Conservation (phyloP, 2,888 invertebrate genomes). For the Lasius fuliginosus region DNA sequence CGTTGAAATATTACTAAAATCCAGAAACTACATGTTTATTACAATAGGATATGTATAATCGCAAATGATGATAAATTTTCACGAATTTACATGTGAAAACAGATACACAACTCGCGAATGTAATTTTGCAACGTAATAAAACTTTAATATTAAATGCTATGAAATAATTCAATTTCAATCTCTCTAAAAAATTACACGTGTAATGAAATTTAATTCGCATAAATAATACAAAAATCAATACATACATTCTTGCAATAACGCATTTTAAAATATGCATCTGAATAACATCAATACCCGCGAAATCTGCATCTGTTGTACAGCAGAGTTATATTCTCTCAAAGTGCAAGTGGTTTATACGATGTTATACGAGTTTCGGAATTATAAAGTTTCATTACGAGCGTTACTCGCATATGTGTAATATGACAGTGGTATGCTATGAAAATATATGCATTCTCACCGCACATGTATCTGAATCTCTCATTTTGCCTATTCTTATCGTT, state of each 20-base stretch:
- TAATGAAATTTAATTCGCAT: background rate
- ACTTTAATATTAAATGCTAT: background rate
- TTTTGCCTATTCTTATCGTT: background rate
- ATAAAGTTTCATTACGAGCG: constrained; percentile 28
- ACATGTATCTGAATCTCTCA: background rate
- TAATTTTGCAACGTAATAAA: background rate
- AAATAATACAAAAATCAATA: background rate
- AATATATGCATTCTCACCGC: background rate
- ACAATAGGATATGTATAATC: background rate
- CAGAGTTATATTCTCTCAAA: constrained; percentile 19
- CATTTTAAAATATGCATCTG: background rate
- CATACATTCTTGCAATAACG: background rate
- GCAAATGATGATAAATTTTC: constrained; percentile 22
- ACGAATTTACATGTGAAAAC: background rate
- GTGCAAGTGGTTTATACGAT: background rate
- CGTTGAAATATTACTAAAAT: background rate
- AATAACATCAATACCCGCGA: background rate
- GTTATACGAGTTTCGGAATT: constrained; percentile 20
- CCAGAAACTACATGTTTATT: background rate
- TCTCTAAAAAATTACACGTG: background rate
- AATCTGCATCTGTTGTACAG: background rate
- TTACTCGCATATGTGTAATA: background rate
- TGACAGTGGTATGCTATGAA: background rate
- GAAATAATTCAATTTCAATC: constrained; percentile 24
- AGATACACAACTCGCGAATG: background rate